phyloP scores from a whole-genome alignment of 2,113 vertebrate species.

The Tiliqua scincoides region DNA sequence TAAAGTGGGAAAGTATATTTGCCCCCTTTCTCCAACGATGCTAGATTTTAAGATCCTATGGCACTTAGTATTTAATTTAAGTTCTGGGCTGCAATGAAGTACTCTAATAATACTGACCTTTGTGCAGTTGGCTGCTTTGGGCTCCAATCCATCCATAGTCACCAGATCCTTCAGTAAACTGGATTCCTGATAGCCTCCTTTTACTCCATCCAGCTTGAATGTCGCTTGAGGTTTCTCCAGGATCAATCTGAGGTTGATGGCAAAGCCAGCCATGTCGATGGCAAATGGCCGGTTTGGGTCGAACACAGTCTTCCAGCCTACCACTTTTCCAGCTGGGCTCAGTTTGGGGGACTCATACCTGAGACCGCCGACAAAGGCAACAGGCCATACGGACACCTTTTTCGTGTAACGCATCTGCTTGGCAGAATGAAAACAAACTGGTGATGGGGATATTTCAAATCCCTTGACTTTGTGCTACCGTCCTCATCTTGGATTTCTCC shows the following conservation, averaged over 20 bases:
- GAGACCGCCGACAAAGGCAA: constrained; percentile 87
- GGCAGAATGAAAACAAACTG: constrained; percentile 39
- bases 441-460: not conserved
- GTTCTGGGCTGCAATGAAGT: not conserved
- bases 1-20: not conserved
- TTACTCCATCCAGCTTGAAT: constrained; percentile 87
- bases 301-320: constrained; percentile 88
- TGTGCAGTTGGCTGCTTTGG: constrained; percentile 89
- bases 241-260: constrained; percentile 84
- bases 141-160: constrained; percentile 84
- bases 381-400: constrained; percentile 88
- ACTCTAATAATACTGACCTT: constrained; percentile 74
- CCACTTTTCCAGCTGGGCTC: constrained; percentile 82
- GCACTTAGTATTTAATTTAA: not conserved
- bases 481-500: not conserved
- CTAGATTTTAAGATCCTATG: too few species aligned
- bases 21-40: not conserved
- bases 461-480: not conserved
- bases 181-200: constrained; percentile 88
- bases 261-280: constrained; percentile 91
- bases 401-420: constrained; percentile 86
- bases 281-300: constrained; percentile 87
- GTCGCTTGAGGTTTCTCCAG: constrained; percentile 84
- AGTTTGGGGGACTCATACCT: constrained; percentile 86
- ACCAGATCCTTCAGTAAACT: constrained; percentile 86